Base-by-base conservation (phyloP, 1,140 invertebrate species). In the Drosophila insularis region DNA sequence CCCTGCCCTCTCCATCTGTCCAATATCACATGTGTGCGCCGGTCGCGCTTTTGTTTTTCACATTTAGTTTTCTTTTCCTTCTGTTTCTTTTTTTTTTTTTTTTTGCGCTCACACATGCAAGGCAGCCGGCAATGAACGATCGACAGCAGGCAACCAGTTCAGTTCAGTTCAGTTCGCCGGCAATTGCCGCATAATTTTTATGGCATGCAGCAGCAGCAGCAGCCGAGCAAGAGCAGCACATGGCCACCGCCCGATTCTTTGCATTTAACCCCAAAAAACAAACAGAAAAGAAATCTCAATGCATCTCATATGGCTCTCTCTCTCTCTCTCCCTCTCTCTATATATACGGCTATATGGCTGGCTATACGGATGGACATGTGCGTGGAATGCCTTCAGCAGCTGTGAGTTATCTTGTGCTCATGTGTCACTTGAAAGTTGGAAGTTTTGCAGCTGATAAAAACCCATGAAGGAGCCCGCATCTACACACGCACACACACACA, bases 371-470 rank as follows among this genome's bases (percentile, higher is more conserved):
- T 27, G 66, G 70, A 89, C 84, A 89, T 89, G 73, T 87, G 84
- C 82, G 72, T 66, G 79, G 82, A 87, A 89, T 87, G 85, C 77
- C 84, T 50, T 37, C 14, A 37, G 84, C 84, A 87, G 84, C 84
- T 89, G 84, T 78, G 63, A 40, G 59, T 43, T 69, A 63, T 68
- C 76, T 53, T 69, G 62, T 72, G 68, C 73, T 68, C 63, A 68
- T 74, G 63, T 75, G 70, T 61, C 70, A 68, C 58, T 53, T 77
- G 74, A 58, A 58, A 58, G 32, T 69, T 71, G 64, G 65, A 68
- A 75, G 59, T 68, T 75, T 68, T 43, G 65, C 73, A 63, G 73
- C 72, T 59, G 73, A 75, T 75, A 69, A 68, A 43, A 68, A 43
- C 39, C 43, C 27, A 35, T 43, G 35, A 27, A 19, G 74, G 58